phyloP scores from a whole-genome alignment of 30 jellyfish, hydroid and myxozoan genomes.

The Rhopilema esculentum region DNA sequence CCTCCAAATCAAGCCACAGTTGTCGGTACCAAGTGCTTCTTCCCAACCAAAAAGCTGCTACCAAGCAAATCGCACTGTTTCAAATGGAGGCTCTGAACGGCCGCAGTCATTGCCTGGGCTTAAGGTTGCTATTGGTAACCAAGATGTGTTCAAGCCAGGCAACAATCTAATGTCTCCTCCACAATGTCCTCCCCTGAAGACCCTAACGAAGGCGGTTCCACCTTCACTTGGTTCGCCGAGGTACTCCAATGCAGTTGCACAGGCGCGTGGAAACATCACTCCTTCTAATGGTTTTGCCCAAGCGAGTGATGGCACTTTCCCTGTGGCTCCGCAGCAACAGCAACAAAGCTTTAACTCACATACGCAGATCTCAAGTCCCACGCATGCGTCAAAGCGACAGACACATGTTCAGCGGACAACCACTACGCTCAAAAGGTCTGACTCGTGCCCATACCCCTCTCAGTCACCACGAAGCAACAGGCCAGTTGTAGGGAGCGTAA shows the following conservation, averaged over 20 bases:
- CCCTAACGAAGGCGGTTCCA: conserved; percentile 24
- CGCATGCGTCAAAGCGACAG: conserved; percentile 15
- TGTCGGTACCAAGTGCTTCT: background rate
- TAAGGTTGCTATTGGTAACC: conserved; percentile 29
- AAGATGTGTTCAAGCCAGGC: background rate
- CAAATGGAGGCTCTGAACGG: conserved; percentile 9
- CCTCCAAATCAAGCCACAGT: background rate
- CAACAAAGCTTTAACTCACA: conserved; percentile 12
- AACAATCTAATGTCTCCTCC: conserved; percentile 66
- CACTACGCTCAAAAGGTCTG: conserved; percentile 44
- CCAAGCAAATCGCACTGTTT: background rate
- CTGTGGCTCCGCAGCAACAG: conserved; percentile 2
- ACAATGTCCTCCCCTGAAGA: conserved; percentile 58
- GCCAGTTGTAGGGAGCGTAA: conserved; percentile 24
- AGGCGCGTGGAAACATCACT: background rate
- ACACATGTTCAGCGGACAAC: conserved; percentile 18
- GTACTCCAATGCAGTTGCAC: conserved; percentile 1
- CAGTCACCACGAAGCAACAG: conserved; percentile 60
- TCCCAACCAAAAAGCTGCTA: background rate
- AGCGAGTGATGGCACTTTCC: conserved; percentile 13
- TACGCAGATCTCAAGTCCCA: conserved; percentile 2
- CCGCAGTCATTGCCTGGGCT: conserved; percentile 49
- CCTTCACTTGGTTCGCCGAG: conserved; percentile 18
- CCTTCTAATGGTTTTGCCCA: conserved; percentile 2
- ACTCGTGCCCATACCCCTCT: conserved; percentile 80